These are phyloP conservation scores for Drosophila subsilvestris DNA, from an alignment of 2,888 invertebrate genomes.

Conservation along the genomic window DNA sequence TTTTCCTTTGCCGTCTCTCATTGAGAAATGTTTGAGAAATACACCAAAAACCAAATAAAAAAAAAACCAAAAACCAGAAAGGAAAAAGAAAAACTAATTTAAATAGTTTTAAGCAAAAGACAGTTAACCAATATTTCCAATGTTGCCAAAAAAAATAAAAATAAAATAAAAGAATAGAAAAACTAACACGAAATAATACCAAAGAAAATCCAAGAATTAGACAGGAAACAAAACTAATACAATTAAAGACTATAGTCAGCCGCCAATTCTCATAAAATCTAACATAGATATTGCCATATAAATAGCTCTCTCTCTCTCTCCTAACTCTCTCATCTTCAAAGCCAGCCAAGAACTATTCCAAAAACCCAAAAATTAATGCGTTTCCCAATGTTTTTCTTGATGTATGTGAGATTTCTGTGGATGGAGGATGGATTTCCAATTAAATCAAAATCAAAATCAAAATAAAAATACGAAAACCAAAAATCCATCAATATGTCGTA, in stretches of 20 bases:
- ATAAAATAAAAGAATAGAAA: conserved; percentile 11
- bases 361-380: conserved; percentile 4
- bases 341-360: conserved; percentile 37
- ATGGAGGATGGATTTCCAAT: conserved; percentile 20
- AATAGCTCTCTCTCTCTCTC: conserved; percentile 16
- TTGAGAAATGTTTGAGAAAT: conserved; percentile 7
- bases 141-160: conserved; percentile 68
- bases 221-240: conserved; percentile 23
- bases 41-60: conserved; percentile 36
- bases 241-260: conserved; percentile 45
- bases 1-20: conserved; percentile 48
- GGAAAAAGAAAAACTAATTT: conserved; percentile 36
- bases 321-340: conserved; percentile 21
- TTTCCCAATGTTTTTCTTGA: conserved; percentile 36
- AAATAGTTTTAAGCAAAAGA: conserved; percentile 37
- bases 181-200: conserved; percentile 39
- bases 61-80: conserved; percentile 29
- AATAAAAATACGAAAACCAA: conserved; percentile 41
- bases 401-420: conserved; percentile 37
- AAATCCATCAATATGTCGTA: conserved; percentile 46
- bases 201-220: conserved; percentile 37
- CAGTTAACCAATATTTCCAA: conserved; percentile 55
- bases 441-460: conserved; percentile 49
- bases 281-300: conserved; percentile 31
- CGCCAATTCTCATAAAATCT: conserved; percentile 46